These are phyloP conservation scores for Pomacea canaliculata DNA, from an alignment of 2,888 invertebrate species.

Conservation along the genomic window DNA sequence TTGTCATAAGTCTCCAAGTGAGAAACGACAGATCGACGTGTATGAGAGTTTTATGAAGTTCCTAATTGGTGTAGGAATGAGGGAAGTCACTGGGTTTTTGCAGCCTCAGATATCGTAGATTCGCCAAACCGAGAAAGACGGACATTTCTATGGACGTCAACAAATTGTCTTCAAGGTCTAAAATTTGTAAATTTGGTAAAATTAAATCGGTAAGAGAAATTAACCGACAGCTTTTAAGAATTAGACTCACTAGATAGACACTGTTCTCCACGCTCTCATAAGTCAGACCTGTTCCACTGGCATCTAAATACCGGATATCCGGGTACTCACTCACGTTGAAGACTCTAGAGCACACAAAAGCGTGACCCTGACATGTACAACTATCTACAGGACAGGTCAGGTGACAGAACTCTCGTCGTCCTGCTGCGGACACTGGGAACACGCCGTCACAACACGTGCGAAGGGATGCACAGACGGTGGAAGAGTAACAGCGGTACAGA, in stretches of 20 bases:
- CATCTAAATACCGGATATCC: constrained; percentile 10
- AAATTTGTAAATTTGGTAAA: neutral
- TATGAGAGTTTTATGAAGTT: neutral
- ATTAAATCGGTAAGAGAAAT: neutral
- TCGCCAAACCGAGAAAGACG: neutral
- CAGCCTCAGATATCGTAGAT: constrained; percentile 11
- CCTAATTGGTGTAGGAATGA: neutral
- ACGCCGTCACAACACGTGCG: constrained; percentile 21
- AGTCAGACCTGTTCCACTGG: neutral
- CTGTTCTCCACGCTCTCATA: neutral
- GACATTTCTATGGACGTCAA: neutral
- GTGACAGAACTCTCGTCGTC: constrained; percentile 15
- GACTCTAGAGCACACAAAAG: neutral
- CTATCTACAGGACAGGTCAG: neutral
- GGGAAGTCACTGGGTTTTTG: neutral
- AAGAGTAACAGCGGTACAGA: constrained; percentile 12
- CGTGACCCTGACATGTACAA: constrained; percentile 19
- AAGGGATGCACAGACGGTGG: constrained; percentile 12
- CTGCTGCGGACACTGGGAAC: constrained; percentile 17
- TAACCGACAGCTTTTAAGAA: neutral
- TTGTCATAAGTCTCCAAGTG: neutral
- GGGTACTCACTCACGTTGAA: neutral
- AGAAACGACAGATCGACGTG: constrained; percentile 7
- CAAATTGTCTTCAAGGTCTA: constrained; percentile 7
- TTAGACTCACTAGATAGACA: constrained; percentile 1